phyloP scores from a whole-genome alignment of 2,888 invertebrate genomes.

The Tanypteryx hageni region DNA sequence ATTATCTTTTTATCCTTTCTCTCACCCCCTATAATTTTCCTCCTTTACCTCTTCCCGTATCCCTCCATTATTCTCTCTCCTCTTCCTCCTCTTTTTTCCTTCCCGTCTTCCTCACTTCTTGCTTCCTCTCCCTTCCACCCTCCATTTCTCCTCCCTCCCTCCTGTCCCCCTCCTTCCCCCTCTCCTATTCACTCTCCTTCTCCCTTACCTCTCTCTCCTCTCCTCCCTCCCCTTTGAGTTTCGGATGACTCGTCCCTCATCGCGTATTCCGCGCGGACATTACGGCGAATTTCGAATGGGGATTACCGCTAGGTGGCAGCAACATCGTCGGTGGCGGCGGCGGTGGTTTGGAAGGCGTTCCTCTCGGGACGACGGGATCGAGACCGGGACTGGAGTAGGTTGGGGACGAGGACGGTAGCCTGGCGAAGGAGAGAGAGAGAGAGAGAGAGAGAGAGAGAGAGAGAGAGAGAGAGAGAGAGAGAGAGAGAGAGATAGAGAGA shows the following conservation, averaged over 20 bases:
- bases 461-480: too few species aligned
- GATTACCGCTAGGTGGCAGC: slow-evolving; percentile 1
- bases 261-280: slow-evolving; percentile 1
- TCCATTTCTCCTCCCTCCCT: background rate
- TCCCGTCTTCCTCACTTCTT: background rate
- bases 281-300: slow-evolving; percentile 4
- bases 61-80: background rate
- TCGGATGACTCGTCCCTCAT: background rate
- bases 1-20: background rate
- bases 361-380: background rate
- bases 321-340: background rate
- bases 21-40: background rate
- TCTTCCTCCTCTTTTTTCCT: background rate
- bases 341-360: slow-evolving; percentile 18
- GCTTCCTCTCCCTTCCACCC: background rate
- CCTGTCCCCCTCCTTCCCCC: background rate
- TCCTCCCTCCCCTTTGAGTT: background rate
- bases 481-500: background rate
- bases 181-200: background rate
- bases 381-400: background rate
- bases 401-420: background rate
- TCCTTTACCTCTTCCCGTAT: background rate
- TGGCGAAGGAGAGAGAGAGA: background rate
- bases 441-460: too few species aligned
- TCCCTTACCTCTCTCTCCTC: too few species aligned